Percentiles rank a stretch among this genome's conserved stretches.
Conservation (phyloP, 2,888 invertebrate genomes). For the Acleris laterana region DNA sequence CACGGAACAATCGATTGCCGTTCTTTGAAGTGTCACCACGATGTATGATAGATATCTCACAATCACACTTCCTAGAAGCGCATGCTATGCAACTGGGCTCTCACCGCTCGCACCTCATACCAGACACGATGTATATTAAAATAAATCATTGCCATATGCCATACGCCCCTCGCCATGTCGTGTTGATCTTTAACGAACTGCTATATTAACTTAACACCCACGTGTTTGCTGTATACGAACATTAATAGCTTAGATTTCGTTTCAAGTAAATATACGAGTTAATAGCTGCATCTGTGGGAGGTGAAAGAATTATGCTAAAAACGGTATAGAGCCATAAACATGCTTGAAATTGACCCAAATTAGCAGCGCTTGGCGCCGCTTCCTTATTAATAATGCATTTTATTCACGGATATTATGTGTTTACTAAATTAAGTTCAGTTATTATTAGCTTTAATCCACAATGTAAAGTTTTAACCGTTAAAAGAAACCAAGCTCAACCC, state of each 20-base stretch:
- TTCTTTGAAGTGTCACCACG: slow-evolving; percentile 74
- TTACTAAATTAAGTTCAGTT: slow-evolving; percentile 13
- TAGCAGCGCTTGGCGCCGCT: slow-evolving; percentile 51
- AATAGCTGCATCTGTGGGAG: slow-evolving; percentile 52
- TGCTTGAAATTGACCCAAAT: slow-evolving; percentile 67
- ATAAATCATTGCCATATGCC: slow-evolving; percentile 31
- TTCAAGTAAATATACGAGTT: slow-evolving; percentile 50
- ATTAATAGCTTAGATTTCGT: slow-evolving; percentile 45
- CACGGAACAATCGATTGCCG: slow-evolving; percentile 72
- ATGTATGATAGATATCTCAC: slow-evolving; percentile 66
- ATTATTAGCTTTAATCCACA: background rate
- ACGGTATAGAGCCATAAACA: slow-evolving; percentile 39
- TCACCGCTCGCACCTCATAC: slow-evolving; percentile 11
- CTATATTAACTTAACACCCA: slow-evolving; percentile 44
- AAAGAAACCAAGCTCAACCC: slow-evolving; percentile 49
- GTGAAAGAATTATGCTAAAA: slow-evolving; percentile 67
- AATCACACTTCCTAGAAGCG: slow-evolving; percentile 55
- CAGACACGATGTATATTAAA: slow-evolving; percentile 37
- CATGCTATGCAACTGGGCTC: slow-evolving; percentile 49
- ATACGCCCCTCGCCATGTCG: background rate
- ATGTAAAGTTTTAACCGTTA: slow-evolving; percentile 39
- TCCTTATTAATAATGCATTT: slow-evolving; percentile 60
- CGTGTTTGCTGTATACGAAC: slow-evolving; percentile 48
- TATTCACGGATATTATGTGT: slow-evolving; percentile 27
- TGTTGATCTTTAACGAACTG: slow-evolving; percentile 38